Evolutionary conservation across 2,888 invertebrate species (phyloP).

Genomic region (Epirrita christyi): DNA sequence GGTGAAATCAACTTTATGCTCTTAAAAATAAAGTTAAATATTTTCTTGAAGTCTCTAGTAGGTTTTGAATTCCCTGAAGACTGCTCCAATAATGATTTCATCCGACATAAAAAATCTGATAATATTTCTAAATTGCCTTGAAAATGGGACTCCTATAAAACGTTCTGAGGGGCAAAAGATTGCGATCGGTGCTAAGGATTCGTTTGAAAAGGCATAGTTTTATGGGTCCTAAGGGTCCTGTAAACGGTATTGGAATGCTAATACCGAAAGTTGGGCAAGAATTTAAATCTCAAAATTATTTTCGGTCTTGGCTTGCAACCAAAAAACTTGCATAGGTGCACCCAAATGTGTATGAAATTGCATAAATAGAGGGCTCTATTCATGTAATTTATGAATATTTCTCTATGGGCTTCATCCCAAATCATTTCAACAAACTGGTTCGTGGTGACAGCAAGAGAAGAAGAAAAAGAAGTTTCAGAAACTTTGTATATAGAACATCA

Average conservation of each 20-base stretch:
- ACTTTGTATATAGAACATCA: too few species aligned
- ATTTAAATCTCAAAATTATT: slow-evolving; percentile 24
- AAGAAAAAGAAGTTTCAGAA: too few species aligned
- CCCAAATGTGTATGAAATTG: too few species aligned
- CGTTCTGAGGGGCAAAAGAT: slow-evolving; percentile 25
- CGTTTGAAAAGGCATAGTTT: slow-evolving; percentile 32
- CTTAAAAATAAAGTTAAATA: slow-evolving; percentile 10
- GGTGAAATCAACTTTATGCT: slow-evolving; percentile 8
- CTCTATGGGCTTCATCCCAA: too few species aligned
- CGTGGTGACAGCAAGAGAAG: too few species aligned
- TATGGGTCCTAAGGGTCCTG: slow-evolving; percentile 25
- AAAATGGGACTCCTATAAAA: slow-evolving; percentile 30
- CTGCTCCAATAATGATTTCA: slow-evolving; percentile 29
- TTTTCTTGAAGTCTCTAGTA: neutral
- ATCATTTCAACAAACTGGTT: too few species aligned
- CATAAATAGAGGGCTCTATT: too few species aligned
- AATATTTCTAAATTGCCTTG: slow-evolving; percentile 31
- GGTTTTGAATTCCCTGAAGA: slow-evolving; percentile 23
- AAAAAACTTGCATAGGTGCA: too few species aligned
- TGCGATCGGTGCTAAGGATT: slow-evolving; percentile 28
- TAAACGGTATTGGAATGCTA: slow-evolving; percentile 28
- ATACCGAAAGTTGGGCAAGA: slow-evolving; percentile 17
- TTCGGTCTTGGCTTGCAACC: neutral
- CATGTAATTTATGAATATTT: too few species aligned
- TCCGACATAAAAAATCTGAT: slow-evolving; percentile 29